phyloP scores from a whole-genome alignment of 2,797 vertebrate species.

The Erithacus rubecula region DNA sequence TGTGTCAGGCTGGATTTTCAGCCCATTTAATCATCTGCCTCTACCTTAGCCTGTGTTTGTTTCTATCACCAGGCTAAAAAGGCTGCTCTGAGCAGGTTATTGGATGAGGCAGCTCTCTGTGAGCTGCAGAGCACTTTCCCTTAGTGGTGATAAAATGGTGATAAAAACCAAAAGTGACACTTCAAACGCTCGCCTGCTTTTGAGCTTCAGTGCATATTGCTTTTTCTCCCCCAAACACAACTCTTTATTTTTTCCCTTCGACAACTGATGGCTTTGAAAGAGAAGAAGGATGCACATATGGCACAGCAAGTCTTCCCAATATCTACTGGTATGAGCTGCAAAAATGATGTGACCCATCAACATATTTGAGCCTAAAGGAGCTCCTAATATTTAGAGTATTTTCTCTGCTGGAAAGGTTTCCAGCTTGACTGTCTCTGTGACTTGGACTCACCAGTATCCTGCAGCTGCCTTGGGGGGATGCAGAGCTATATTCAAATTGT shows the following conservation, averaged over 20 bases:
- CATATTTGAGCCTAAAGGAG: background rate
- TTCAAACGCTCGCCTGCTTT: slow-evolving; percentile 24
- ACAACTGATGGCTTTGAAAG: slow-evolving; percentile 16
- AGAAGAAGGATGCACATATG: background rate
- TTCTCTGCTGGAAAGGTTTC: background rate
- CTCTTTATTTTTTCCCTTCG: background rate
- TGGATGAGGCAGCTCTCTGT: slow-evolving; percentile 24
- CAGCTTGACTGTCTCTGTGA: background rate
- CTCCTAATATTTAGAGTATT: background rate
- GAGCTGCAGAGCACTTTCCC: slow-evolving; percentile 38
- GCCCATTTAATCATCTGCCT: slow-evolving; percentile 58
- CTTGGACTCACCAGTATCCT: background rate
- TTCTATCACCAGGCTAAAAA: slow-evolving; percentile 22
- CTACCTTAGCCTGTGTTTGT: slow-evolving; percentile 41
- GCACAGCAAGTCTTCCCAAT: background rate
- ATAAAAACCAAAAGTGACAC: slow-evolving; percentile 66
- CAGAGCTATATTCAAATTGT: background rate
- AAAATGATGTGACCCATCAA: background rate
- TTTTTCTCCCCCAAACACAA: slow-evolving; percentile 12
- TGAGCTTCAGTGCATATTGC: slow-evolving; percentile 13
- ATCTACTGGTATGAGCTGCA: background rate
- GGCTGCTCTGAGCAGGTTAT: slow-evolving; percentile 13
- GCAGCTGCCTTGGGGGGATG: background rate
- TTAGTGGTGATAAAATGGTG: slow-evolving; percentile 55
- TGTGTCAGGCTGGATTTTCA: slow-evolving; percentile 61